phyloP scores from a whole-genome alignment of 2,888 invertebrate genomes.

The Adela reaumurella region DNA sequence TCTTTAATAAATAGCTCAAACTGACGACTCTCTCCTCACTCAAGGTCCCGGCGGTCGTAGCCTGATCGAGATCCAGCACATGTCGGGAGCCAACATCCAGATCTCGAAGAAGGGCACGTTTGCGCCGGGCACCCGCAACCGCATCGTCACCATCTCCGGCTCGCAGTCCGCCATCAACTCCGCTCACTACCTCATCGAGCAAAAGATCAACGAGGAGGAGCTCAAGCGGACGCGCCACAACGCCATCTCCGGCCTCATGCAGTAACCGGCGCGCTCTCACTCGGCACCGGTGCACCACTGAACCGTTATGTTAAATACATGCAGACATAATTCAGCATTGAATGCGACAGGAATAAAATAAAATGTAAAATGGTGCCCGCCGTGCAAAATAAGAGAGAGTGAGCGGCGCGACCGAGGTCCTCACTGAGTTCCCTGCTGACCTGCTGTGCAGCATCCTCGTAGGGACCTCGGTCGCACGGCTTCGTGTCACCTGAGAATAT shows the following conservation, averaged over 20 bases:
- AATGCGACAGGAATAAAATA: too few relatives aligned
- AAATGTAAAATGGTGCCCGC: too few relatives aligned
- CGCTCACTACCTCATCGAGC: constrained; percentile 94
- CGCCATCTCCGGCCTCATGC: constrained; percentile 70
- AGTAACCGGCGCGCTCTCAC: constrained; percentile 37
- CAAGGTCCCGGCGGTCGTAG: constrained; percentile 92
- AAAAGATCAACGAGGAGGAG: constrained; percentile 95
- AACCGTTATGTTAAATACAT: too few relatives aligned
- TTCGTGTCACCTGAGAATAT: not conserved
- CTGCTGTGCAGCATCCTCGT: too few relatives aligned
- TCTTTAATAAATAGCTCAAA: too few relatives aligned
- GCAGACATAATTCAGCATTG: too few relatives aligned
- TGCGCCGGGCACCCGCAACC: constrained; percentile 95
- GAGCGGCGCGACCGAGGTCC: too few relatives aligned
- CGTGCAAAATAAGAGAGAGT: too few relatives aligned
- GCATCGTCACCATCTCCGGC: constrained; percentile 95
- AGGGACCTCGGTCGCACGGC: too few relatives aligned
- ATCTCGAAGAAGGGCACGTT: constrained; percentile 98
- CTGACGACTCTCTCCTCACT: not conserved
- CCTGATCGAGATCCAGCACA: constrained; percentile 95
- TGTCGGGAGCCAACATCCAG: constrained; percentile 96
- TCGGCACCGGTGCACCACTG: too few relatives aligned
- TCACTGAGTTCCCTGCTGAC: too few relatives aligned
- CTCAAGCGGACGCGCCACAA: constrained; percentile 90
- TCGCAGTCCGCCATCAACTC: constrained; percentile 82